These are phyloP conservation scores for Spodoptera picta DNA, from an alignment of 2,888 invertebrate genomes.

Conservation along the genomic window DNA sequence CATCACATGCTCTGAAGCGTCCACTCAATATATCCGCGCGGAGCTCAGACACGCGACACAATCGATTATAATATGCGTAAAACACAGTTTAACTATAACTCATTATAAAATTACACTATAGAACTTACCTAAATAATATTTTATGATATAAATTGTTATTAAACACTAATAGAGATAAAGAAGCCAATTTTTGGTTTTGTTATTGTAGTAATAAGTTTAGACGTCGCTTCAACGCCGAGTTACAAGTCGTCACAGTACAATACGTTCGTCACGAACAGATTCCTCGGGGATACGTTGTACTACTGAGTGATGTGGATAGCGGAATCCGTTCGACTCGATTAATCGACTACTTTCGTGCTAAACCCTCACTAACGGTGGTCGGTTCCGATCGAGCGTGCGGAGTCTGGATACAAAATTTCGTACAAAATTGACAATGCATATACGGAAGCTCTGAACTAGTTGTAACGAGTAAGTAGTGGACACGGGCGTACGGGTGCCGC, in stretches of 20 bases:
- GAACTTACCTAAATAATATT: conserved; percentile 77
- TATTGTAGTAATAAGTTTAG: conserved; percentile 68
- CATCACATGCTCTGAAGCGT: conserved; percentile 40
- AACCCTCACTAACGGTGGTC: conserved; percentile 31
- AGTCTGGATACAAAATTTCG: conserved; percentile 50
- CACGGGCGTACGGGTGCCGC: conserved; percentile 16
- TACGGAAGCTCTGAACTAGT: conserved; percentile 56
- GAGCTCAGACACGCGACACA: conserved; percentile 23
- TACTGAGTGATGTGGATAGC: conserved; percentile 29
- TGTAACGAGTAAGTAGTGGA: conserved; percentile 39
- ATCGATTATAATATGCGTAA: conserved; percentile 51
- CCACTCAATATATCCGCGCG: conserved; percentile 28
- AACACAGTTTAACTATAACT: conserved; percentile 61
- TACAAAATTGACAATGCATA: conserved; percentile 61
- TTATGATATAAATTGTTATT: conserved; percentile 85
- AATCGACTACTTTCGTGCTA: conserved; percentile 46
- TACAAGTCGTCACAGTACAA: conserved; percentile 57
- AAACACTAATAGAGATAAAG: conserved; percentile 78
- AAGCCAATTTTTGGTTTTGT: conserved; percentile 86
- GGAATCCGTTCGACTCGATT: conserved; percentile 36
- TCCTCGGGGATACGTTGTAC: conserved; percentile 42
- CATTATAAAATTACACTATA: conserved; percentile 70
- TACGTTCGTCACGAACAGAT: conserved; percentile 51
- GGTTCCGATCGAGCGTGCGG: conserved; percentile 46
- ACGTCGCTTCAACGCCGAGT: conserved; percentile 73